Base-by-base conservation (phyloP, 2,113 vertebrate genomes). In the Strigops habroptila region DNA sequence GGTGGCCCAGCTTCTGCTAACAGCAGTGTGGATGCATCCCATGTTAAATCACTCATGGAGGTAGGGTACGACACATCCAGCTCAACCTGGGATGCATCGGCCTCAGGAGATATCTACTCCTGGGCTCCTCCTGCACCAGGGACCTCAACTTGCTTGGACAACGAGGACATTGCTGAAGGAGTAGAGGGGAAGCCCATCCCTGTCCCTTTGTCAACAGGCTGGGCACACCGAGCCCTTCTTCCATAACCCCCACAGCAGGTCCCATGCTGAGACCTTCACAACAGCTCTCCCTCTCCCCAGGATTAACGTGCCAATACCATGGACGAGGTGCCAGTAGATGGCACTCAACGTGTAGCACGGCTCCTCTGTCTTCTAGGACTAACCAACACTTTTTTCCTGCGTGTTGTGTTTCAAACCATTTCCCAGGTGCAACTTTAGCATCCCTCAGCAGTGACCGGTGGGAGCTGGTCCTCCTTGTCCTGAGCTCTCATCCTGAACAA, bases 371-470 rank as follows among this genome's bases (percentile, higher is more conserved):
- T 46, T 18, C 87, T 37, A 69, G 64, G 37, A 41, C 71, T 22
- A 25, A 46, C 6, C 57, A 57, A 12, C 57, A 17, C 35, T 41
- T 10, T 33, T 53, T 23, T 44, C 49, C 83, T n/a, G 12, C 8
- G 1, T 37, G 43, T 1, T 24, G 12, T n/a, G 3, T 31, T 33
- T 67, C 86, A 64, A 67, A 64, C 39, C 39, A 35, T 65, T 33
- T 71, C 89, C 84, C 44, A 67, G 57, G 30, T 17, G 52, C 60
- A n/a, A 7, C 35, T 52, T 7, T 0, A 82, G 88, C 62, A 62
- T 69, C 65, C 0, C n/a, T 6, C 6, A 39, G 6, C 0, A 6
- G 35, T 0, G 0, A 19, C 18, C 1, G 0, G 28, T 21, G 14
- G 69, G 39, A 81, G 39, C 57, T 39, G 60, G 3, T 49, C 22